phyloP scores from a whole-genome alignment of 2,113 vertebrate species.

The Blennius ocellaris region DNA sequence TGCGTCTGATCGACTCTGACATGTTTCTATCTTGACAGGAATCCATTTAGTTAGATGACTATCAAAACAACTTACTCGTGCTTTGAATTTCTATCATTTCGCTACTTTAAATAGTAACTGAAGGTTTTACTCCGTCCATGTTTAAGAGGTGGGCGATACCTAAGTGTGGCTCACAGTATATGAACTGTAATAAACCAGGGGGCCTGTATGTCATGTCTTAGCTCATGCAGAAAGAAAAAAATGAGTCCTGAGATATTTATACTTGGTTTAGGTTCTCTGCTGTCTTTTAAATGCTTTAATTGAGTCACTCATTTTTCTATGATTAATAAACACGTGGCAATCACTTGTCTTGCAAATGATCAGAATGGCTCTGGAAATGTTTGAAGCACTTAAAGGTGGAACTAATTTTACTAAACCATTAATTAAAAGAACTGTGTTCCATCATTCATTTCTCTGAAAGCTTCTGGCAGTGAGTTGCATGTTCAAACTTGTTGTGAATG shows the following conservation, averaged over 20 bases:
- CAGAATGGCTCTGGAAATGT: not conserved
- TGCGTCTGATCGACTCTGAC: slow-evolving; percentile 11
- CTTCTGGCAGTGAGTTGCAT: not conserved
- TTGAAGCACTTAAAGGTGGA: slow-evolving; percentile 1
- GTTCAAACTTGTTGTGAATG: not conserved
- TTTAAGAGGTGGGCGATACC: not conserved
- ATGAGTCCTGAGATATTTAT: too few relatives aligned
- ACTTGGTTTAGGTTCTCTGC: too few relatives aligned
- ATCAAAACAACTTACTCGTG: slow-evolving; percentile 1
- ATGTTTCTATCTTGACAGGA: slow-evolving; percentile 1
- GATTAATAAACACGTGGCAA: too few relatives aligned
- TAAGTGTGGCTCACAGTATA: not conserved
- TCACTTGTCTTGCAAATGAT: too few relatives aligned
- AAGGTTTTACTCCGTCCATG: slow-evolving; percentile 8
- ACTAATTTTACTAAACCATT: not conserved
- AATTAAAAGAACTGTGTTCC: not conserved
- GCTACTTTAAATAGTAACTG: not conserved
- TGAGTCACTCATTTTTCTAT: too few relatives aligned
- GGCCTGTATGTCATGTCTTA: too few relatives aligned
- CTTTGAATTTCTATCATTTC: not conserved
- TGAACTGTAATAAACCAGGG: too few relatives aligned
- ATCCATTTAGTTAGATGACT: slow-evolving; percentile 31
- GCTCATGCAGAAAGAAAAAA: too few relatives aligned
- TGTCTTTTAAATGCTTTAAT: too few relatives aligned
- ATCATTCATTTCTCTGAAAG: not conserved